phyloP scores from a whole-genome alignment of 2,113 vertebrate species.

The Butastur rufipennis region DNA sequence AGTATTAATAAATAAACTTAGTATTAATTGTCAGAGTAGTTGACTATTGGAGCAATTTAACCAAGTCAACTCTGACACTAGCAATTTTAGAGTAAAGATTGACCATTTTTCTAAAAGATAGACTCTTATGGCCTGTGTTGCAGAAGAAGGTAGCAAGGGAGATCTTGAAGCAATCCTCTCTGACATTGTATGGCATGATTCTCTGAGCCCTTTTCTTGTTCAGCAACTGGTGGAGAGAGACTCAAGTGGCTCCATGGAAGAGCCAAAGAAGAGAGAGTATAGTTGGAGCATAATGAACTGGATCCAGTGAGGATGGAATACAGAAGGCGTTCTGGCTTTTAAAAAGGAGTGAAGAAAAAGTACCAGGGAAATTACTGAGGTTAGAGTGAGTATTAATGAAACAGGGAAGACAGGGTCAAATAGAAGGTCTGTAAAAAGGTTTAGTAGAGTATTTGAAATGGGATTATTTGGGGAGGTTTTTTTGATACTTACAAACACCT shows the following conservation, averaged over 20 bases:
- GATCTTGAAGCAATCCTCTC: background rate
- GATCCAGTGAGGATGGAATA: background rate
- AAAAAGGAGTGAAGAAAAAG: background rate
- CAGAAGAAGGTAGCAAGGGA: background rate
- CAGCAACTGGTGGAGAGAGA: background rate
- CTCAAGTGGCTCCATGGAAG: background rate
- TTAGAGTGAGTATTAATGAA: background rate
- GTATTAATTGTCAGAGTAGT: background rate
- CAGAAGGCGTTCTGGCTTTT: background rate
- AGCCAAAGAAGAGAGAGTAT: background rate
- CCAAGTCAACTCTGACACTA: background rate
- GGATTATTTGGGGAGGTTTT: background rate
- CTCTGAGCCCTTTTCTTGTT: background rate
- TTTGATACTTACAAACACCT: background rate
- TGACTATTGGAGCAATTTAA: background rate
- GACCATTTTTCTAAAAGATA: background rate
- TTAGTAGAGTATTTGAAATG: background rate
- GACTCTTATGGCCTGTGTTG: background rate
- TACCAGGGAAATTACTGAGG: background rate
- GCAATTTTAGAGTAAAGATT: background rate
- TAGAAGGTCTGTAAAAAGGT: background rate
- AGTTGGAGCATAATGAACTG: background rate
- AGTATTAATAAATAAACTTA: background rate
- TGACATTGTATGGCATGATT: background rate
- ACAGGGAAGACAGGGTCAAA: background rate